Evolutionary conservation across 2,797 vertebrate species (phyloP).

Genomic region (Hippopotamyrus pictus): DNA sequence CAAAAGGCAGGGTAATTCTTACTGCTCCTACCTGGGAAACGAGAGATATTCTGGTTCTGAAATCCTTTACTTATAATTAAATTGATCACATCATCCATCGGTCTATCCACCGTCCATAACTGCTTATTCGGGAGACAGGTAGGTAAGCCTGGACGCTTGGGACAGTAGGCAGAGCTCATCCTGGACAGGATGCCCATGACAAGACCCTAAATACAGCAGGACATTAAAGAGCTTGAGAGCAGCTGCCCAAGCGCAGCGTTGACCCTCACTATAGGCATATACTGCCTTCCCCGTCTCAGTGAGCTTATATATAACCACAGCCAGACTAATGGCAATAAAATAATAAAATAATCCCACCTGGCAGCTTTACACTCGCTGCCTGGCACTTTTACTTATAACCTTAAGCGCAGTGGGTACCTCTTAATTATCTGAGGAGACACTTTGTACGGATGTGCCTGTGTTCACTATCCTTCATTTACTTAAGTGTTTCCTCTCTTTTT

Average conservation of each 20-base stretch:
- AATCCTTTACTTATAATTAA: background rate
- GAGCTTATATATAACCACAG: background rate
- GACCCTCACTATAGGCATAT: background rate
- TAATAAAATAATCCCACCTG: background rate
- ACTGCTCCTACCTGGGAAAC: background rate
- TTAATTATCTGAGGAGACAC: background rate
- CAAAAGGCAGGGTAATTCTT: background rate
- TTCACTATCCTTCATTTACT: background rate
- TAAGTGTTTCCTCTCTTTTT: background rate
- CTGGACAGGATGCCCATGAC: background rate
- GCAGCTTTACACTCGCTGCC: background rate
- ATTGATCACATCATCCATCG: background rate
- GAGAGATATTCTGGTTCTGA: background rate
- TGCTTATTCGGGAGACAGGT: background rate
- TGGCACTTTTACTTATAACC: background rate
- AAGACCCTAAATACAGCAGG: background rate
- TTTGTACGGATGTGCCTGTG: background rate
- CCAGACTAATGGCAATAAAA: background rate
- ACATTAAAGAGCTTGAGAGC: background rate
- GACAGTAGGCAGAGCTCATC: background rate
- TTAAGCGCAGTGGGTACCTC: background rate
- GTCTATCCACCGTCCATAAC: background rate
- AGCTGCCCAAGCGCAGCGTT: background rate
- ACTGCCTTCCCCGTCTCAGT: background rate
- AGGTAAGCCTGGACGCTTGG: background rate